Evolutionary conservation across 2,113 vertebrate genomes (phyloP), one percentile per base, ranked within the genome.

Genomic region (Zapornia atra): DNA sequence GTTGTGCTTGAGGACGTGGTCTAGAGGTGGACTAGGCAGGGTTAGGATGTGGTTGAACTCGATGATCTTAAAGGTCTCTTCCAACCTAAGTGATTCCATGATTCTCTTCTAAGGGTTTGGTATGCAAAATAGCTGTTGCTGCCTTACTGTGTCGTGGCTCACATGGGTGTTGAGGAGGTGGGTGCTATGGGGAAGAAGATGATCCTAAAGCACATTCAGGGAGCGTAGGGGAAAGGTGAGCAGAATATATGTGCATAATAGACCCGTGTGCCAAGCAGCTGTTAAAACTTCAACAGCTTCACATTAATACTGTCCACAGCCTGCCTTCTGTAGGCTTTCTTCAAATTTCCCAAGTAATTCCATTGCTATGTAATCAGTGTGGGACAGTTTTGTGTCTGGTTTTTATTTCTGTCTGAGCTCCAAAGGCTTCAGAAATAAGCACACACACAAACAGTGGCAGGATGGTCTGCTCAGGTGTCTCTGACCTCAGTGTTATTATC

Each of bases 301-400:
- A 2, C 46, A 66, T 78, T 11, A 44, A 8, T 77, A 75, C 21
- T 89, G 8, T 14, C 33, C 14, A 3, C n/a, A 20, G 0, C 12
- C 33, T 65, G n/a, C n/a, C 12, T 77, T 76, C 38, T 34, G 33
- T 40, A 26, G 44, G 26, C 38, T 64, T 70, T 38, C 51, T 91
- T 59, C 44, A 40, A 0, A 57, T 82, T 72, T 71, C 70, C 24
- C 28, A 5, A 31, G 38, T 38, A 42, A 36, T 7, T 36, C 36
- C 56, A 0, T 31, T 60, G 16, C 79, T 44, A 1, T 0, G 0
- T 13, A 40, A 46, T 48, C 9, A 8, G 9, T 54, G 70, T 3
- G 0, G 16, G 17, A 40, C 12, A 22, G 20, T 11, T 34, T 50
- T 70, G 40, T 46, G 6, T n/a, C 15, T 51, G 5, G 10, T 21